These are phyloP conservation scores for Ischnura elegans DNA, from an alignment of 2,888 invertebrate genomes.

Conservation along the genomic window DNA sequence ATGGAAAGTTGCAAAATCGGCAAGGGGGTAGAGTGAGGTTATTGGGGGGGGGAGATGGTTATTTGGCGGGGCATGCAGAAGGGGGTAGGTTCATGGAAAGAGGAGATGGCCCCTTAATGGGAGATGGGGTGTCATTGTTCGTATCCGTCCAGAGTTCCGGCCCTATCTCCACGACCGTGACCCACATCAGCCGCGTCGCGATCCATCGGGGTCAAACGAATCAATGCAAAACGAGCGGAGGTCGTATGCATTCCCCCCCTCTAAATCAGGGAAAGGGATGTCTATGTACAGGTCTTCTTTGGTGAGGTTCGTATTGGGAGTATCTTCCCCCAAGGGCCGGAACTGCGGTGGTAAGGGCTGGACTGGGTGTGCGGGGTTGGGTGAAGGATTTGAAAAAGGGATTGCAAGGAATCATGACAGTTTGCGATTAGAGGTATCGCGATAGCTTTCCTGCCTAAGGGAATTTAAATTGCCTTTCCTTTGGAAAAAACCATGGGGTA, in stretches of 20 bases:
- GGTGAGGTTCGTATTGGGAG: neutral
- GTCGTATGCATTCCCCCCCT: neutral
- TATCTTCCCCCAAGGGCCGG: neutral
- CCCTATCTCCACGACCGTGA: neutral
- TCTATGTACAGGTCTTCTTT: neutral
- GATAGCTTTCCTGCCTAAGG: too few relatives aligned
- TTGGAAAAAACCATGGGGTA: too few relatives aligned
- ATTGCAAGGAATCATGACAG: too few relatives aligned
- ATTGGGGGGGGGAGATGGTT: neutral
- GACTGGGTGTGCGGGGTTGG: neutral
- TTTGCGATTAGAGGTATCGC: too few relatives aligned
- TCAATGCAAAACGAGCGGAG: neutral
- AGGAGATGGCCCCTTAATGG: neutral
- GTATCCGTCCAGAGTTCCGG: neutral
- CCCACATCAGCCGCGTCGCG: neutral
- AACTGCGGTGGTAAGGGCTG: neutral
- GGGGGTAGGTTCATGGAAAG: neutral
- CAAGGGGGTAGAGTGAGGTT: neutral
- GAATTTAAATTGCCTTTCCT: too few relatives aligned
- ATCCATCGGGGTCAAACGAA: conserved; percentile 12
- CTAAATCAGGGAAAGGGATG: neutral
- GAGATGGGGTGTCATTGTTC: conserved; percentile 21
- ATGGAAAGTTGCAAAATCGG: conserved; percentile 4
- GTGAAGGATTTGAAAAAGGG: neutral
- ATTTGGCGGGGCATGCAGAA: too few relatives aligned